Evolutionary conservation across 2,797 vertebrate genomes (phyloP).

Genomic region (Anolis apletophallus): DNA sequence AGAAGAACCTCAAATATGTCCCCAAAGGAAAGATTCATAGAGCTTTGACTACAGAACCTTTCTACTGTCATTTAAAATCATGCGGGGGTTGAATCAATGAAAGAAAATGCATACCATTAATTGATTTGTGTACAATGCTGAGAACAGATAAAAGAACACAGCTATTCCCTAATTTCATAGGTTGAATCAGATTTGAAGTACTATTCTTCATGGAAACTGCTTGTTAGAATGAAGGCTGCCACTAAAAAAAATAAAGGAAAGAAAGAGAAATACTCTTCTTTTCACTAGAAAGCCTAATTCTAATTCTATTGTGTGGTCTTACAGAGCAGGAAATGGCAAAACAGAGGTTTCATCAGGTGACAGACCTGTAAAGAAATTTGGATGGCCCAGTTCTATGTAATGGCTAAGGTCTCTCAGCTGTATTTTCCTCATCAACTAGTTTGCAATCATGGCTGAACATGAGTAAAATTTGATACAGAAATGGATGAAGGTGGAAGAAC

Average conservation of each 20-base stretch:
- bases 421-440: background rate
- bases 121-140: conserved; percentile 16
- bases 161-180: conserved; percentile 26
- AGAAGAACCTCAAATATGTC: conserved; percentile 41
- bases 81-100: conserved; percentile 16
- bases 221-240: conserved; percentile 28
- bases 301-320: conserved; percentile 62
- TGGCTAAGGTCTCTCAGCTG: background rate
- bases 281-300: conserved; percentile 24
- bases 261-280: conserved; percentile 28
- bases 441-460: background rate
- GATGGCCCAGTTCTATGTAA: background rate
- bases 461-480: background rate
- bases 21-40: background rate
- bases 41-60: conserved; percentile 31
- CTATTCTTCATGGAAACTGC: conserved; percentile 26
- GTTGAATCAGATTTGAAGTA: conserved; percentile 29
- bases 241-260: background rate
- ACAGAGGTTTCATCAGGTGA: background rate
- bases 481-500: background rate
- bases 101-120: conserved; percentile 20
- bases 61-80: conserved; percentile 28
- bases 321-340: conserved; percentile 52
- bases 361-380: background rate
- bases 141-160: conserved; percentile 24